Percentiles rank a stretch among this genome's conserved stretches.
Conservation (phyloP, 35 echinoderm and acorn worm genomes). For the Nesometra sesokonis region DNA sequence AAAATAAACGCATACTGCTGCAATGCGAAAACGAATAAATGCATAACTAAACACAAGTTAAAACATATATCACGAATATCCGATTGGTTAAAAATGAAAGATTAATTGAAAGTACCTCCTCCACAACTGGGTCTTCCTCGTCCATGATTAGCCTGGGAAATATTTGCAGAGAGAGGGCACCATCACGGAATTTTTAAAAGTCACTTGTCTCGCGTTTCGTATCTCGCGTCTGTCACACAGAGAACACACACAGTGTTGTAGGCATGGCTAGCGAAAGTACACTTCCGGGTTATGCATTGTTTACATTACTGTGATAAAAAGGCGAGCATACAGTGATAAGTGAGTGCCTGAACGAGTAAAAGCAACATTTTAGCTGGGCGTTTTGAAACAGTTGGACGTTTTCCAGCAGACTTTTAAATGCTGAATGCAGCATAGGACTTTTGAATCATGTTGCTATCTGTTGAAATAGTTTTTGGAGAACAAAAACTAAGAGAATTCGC, state of each 20-base stretch:
- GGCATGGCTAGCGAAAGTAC: neutral
- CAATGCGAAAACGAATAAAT: neutral
- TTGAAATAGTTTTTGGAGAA: neutral
- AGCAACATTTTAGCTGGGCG: neutral
- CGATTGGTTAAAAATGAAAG: neutral
- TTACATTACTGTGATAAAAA: neutral
- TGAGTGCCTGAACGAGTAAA: neutral
- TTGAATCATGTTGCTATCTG: neutral
- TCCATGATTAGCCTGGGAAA: neutral
- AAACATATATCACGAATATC: neutral
- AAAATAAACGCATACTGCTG: neutral
- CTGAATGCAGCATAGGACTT: neutral
- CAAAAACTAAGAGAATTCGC: neutral
- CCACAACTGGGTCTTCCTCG: neutral
- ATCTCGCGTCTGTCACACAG: no score
- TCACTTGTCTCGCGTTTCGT: no score
- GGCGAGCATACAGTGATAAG: neutral
- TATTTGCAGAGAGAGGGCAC: neutral
- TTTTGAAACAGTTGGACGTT: neutral
- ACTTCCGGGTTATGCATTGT: neutral
- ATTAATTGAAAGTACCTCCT: neutral
- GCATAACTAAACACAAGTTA: neutral
- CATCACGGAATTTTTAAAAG: neutral
- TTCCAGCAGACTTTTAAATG: neutral
- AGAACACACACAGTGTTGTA: neutral